Evolutionary conservation across 2,888 invertebrate genomes (phyloP), one percentile per base, ranked within the genome.

Genomic region (Volucella zonaria): DNA sequence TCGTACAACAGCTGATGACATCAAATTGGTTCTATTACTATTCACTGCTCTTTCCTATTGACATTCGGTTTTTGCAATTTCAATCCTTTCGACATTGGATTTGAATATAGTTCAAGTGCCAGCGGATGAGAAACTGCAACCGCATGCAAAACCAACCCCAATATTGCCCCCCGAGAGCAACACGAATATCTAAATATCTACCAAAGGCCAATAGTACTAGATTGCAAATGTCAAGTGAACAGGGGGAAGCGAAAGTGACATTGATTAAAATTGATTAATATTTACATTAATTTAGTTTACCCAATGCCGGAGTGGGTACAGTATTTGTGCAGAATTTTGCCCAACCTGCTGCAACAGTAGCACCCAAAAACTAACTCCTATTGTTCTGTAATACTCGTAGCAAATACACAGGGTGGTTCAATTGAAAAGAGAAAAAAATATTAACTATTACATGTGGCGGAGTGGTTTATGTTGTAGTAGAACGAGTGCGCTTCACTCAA

Each of bases 211-310:
- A 54, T 31, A 74, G 47, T 74, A 56, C 59, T 74, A 67, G 64
- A 74, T 70, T 70, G 74, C 82, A 83, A 79, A 79, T 70, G 79
- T 66, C 71, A 79, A 76, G 75, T 66, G 73, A 31, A 31, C 6
- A 31, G 31, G 6, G 31, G 4, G 76, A 18, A 80, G 73, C 74
- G 70, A 67, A 76, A 85, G 71, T 85, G 85, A 85, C 85, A 80
- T 76, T 85, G 85, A 85, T 85, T 85, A 85, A 85, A 85, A 85
- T 85, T 85, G 85, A 85, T 85, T 85, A 85, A 85, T 85, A 85
- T 85, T 85, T 85, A 85, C 85, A 85, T 85, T 85, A 81, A 85
- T 85, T 81, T 81, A 85, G 85, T 80, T 81, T 76, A 76, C 85
- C 80, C 76, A 81, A 73, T 85, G 31, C 31, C 31, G 31, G 4